These are phyloP conservation scores for Stegophylla sp. DNA, from an alignment of 2,888 invertebrate species.

Conservation along the genomic window DNA sequence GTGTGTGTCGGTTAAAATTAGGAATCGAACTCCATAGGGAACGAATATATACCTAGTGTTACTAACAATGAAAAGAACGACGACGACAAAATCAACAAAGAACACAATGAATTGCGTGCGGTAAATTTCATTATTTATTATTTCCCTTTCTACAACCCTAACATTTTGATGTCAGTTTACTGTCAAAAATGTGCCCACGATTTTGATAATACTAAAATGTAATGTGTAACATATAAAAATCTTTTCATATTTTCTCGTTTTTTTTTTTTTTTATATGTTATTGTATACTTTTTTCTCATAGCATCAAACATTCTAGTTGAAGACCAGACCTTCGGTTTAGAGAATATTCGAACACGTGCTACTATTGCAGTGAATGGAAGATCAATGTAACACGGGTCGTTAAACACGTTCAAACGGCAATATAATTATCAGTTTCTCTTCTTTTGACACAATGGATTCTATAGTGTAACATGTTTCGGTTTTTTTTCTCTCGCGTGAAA, in stretches of 20 bases:
- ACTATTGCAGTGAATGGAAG: conserved; percentile 35
- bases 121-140: conserved; percentile 38
- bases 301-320: neutral
- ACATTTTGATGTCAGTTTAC: neutral
- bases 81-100: conserved; percentile 45
- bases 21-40: conserved; percentile 48
- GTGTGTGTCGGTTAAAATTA: conserved; percentile 43
- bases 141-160: conserved; percentile 37
- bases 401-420: conserved; percentile 55
- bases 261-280: too few relatives aligned
- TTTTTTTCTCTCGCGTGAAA: conserved; percentile 23
- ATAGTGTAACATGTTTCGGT: conserved; percentile 35
- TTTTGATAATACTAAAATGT: conserved; percentile 26
- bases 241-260: conserved; percentile 12
- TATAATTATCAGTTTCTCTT: conserved; percentile 57
- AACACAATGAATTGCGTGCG: conserved; percentile 38
- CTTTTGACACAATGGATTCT: conserved; percentile 52
- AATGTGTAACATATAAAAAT: neutral
- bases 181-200: conserved; percentile 6
- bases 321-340: conserved; percentile 40
- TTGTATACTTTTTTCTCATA: conserved; percentile 21
- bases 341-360: conserved; percentile 49
- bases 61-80: conserved; percentile 31
- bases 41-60: neutral
- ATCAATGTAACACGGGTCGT: conserved; percentile 56